phyloP scores from a whole-genome alignment of 2,113 vertebrate species.

The Gobio gobio region DNA sequence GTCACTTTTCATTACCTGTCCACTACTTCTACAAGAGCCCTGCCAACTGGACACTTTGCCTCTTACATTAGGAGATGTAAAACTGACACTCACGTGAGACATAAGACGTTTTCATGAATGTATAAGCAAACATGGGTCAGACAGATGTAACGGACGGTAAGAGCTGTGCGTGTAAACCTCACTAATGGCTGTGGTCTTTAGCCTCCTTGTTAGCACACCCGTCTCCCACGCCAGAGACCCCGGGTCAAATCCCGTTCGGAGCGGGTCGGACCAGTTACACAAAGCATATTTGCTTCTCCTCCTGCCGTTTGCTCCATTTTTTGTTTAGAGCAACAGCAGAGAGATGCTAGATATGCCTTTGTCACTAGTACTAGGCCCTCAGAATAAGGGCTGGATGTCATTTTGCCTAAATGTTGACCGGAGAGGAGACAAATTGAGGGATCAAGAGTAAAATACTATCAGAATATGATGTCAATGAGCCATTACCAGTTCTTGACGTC shows the following conservation, averaged over 20 bases:
- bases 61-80: conserved; percentile 70
- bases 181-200: too few relatives aligned
- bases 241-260: too few relatives aligned
- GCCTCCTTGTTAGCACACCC: too few relatives aligned
- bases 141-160: too few relatives aligned
- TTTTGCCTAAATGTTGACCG: background rate
- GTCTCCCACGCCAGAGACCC: too few relatives aligned
- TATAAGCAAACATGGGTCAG: too few relatives aligned
- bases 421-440: background rate
- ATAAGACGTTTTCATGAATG: background rate
- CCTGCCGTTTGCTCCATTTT: background rate
- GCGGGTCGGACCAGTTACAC: too few relatives aligned
- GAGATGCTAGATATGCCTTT: background rate
- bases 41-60: conserved; percentile 58
- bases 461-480: background rate
- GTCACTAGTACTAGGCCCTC: background rate
- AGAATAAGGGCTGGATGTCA: background rate
- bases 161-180: too few relatives aligned
- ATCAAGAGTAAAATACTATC: background rate
- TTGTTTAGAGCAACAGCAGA: background rate
- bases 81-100: conserved; percentile 61
- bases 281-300: background rate
- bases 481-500: background rate
- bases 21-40: conserved; percentile 50
- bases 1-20: conserved; percentile 62